Percentiles rank a stretch among this genome's conserved stretches.
phyloP scores from a whole-genome alignment of 2,888 invertebrate species.

The Drymonia ruficornis region DNA sequence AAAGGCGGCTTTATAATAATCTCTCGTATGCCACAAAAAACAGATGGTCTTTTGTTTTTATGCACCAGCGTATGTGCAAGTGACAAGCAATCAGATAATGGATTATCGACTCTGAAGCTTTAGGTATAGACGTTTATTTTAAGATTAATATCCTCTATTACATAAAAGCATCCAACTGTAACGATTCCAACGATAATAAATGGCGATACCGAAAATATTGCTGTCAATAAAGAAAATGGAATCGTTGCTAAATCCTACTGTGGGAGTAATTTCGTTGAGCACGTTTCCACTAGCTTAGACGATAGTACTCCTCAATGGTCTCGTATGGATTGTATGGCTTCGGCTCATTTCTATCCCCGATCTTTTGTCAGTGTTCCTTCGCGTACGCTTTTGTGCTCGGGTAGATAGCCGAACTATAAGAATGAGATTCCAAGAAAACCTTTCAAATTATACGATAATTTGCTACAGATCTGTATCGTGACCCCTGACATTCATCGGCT shows the following conservation, averaged over 20 bases:
- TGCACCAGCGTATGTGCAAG: too few species aligned
- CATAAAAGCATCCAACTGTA: not conserved
- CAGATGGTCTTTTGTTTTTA: too few species aligned
- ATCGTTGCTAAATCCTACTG: constrained; percentile 23
- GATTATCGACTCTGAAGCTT: too few species aligned
- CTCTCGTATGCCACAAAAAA: too few species aligned
- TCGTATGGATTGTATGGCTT: constrained; percentile 53
- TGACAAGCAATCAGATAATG: too few species aligned
- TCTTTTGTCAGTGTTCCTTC: constrained; percentile 58
- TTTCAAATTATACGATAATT: constrained; percentile 45
- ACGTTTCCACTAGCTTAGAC: constrained; percentile 42
- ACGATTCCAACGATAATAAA: not conserved
- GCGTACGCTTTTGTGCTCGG: constrained; percentile 50
- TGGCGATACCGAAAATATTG: not conserved
- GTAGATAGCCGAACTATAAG: constrained; percentile 50
- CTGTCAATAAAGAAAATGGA: constrained; percentile 26
- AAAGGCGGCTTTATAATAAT: too few species aligned
- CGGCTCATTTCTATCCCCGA: constrained; percentile 50
- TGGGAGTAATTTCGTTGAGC: constrained; percentile 48
- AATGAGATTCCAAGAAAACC: constrained; percentile 45
- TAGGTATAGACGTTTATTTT: too few species aligned
- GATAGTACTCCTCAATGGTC: constrained; percentile 42
- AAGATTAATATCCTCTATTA: not conserved
- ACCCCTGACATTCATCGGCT: not conserved
- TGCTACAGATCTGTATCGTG: constrained; percentile 14